These are phyloP conservation scores for Poecile atricapillus DNA, from an alignment of 2,113 vertebrate species.

Conservation along the genomic window DNA sequence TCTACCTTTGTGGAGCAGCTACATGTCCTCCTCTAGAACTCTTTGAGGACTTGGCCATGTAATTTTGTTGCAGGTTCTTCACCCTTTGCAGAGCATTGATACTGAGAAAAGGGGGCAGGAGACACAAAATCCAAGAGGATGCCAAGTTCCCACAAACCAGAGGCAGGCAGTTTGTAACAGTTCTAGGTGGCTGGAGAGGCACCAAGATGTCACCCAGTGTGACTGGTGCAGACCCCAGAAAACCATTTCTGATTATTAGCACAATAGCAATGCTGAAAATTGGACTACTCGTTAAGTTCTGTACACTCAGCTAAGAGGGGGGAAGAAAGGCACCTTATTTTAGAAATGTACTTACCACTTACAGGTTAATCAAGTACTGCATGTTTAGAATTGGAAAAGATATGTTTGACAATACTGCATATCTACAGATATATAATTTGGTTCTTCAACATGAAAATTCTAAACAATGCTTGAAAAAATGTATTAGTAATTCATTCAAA, in stretches of 20 bases:
- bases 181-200: neutral
- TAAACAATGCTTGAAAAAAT: neutral
- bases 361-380: neutral
- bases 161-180: neutral
- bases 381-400: neutral
- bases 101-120: neutral
- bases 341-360: neutral
- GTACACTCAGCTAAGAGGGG: neutral
- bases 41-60: neutral
- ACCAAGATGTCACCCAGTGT: neutral
- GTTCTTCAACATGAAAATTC: neutral
- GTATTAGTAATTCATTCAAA: neutral
- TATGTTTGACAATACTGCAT: neutral
- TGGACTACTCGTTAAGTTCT: neutral
- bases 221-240: neutral
- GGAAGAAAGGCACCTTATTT: neutral
- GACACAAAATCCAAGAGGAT: neutral
- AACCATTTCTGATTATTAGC: neutral
- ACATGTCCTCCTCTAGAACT: neutral
- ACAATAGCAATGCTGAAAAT: neutral
- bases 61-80: neutral
- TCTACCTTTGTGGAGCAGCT: neutral
- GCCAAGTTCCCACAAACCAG: neutral
- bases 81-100: neutral
- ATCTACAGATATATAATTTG: neutral